Conservation (phyloP, 2,113 vertebrate species). For the Ifrita kowaldi region DNA sequence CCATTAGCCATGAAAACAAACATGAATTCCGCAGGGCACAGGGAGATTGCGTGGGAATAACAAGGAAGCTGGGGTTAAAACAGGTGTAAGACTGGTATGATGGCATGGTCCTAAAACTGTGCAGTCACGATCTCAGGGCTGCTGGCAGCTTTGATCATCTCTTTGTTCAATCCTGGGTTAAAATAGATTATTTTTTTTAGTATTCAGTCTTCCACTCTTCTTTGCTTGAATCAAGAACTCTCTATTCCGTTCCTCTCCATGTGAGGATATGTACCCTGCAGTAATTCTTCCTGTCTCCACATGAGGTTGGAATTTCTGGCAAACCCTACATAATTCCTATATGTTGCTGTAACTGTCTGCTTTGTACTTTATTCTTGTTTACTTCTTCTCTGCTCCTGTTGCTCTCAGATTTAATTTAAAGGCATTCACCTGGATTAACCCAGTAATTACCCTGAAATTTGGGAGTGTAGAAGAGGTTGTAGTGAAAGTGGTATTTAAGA, state of each 20-base stretch:
- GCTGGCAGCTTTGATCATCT: not conserved
- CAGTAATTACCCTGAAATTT: not conserved
- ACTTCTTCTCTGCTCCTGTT: not conserved
- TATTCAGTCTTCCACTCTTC: not conserved
- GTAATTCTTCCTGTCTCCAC: slow-evolving; percentile 53
- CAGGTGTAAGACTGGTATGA: not conserved
- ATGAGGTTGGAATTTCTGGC: slow-evolving; percentile 46
- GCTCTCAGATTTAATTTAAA: slow-evolving; percentile 1
- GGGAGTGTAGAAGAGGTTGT: not conserved
- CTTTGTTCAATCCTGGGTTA: not conserved
- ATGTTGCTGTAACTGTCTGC: slow-evolving; percentile 1
- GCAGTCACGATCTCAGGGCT: not conserved
- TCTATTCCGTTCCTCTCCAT: not conserved
- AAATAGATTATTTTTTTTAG: not conserved
- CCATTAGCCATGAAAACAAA: slow-evolving; percentile 1
- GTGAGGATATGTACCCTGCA: not conserved
- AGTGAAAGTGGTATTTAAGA: not conserved
- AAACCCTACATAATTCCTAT: slow-evolving; percentile 25
- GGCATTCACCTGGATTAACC: not conserved
- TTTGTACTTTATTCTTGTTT: not conserved
- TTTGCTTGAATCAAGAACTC: not conserved
- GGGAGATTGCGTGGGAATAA: not conserved
- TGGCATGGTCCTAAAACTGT: not conserved
- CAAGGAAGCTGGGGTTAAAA: not conserved
- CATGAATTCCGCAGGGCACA: not conserved